These are phyloP conservation scores for Saiga tatarica DNA, from an alignment of 2,113 vertebrate genomes.

Conservation along the genomic window DNA sequence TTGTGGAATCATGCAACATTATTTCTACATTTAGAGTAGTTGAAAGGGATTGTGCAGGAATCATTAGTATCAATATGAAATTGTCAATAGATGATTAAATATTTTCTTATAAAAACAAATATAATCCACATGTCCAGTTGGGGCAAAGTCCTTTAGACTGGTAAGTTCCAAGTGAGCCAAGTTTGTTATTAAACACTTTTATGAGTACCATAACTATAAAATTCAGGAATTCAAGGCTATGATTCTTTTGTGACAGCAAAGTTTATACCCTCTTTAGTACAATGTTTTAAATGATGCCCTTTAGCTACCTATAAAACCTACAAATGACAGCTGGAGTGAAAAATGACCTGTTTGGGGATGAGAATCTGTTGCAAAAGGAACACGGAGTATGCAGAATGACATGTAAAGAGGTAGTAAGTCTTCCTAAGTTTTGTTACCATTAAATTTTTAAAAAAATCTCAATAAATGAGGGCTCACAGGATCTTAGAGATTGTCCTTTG, in stretches of 20 bases:
- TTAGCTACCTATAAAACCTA: slow-evolving; percentile 22
- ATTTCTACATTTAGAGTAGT: background rate
- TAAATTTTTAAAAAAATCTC: background rate
- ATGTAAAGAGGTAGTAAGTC: background rate
- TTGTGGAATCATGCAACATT: background rate
- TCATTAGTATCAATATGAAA: slow-evolving; percentile 29
- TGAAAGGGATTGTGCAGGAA: background rate
- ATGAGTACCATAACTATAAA: slow-evolving; percentile 69
- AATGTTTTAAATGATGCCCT: slow-evolving; percentile 50
- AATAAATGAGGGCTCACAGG: background rate
- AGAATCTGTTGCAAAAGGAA: slow-evolving; percentile 38
- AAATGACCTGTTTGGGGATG: background rate
- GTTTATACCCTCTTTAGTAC: slow-evolving; percentile 46
- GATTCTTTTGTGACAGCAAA: slow-evolving; percentile 2
- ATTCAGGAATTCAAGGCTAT: slow-evolving; percentile 57
- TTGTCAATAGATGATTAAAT: slow-evolving; percentile 10
- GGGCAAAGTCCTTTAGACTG: slow-evolving; percentile 59
- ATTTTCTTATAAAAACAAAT: slow-evolving; percentile 44
- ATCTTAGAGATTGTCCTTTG: background rate
- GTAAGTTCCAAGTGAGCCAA: slow-evolving; percentile 43
- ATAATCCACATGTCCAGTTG: background rate
- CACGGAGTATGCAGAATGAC: background rate
- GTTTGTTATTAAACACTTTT: slow-evolving; percentile 63
- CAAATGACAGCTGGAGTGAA: slow-evolving; percentile 12
- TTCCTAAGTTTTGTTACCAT: background rate